phyloP scores from a whole-genome alignment of 2,888 invertebrate species.

The Drosophila rellima region DNA sequence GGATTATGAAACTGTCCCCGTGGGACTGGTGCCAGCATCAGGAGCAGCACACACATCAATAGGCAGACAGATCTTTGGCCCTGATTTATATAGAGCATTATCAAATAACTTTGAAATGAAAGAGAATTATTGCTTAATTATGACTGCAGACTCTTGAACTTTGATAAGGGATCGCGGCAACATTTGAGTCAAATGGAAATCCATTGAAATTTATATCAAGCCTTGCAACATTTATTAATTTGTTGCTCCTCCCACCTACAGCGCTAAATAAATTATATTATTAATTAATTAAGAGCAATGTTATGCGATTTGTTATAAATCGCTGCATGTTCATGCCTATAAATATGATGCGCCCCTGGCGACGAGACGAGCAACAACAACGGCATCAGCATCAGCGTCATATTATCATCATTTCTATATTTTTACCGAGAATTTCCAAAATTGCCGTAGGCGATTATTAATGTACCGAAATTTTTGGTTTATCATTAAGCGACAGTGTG shows the following conservation, averaged over 20 bases:
- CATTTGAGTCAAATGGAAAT: conserved; percentile 9
- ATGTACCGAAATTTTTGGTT: conserved; percentile 19
- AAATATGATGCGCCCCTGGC: conserved; percentile 18
- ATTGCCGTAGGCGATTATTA: conserved; percentile 51
- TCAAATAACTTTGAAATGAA: conserved; percentile 28
- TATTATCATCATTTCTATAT: conserved; percentile 37
- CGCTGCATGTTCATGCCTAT: conserved; percentile 5
- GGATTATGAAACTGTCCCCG: conserved; percentile 54
- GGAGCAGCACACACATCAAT: conserved; percentile 1
- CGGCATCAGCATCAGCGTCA: conserved; percentile 21
- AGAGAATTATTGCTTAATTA: conserved; percentile 47
- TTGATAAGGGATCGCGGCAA: conserved; percentile 1
- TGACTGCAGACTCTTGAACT: conserved; percentile 48
- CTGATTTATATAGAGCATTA: conserved; percentile 57
- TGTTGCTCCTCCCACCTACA: conserved; percentile 19
- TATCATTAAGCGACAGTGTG: conserved; percentile 28
- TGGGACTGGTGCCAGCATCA: conserved; percentile 36
- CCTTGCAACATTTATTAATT: conserved; percentile 54
- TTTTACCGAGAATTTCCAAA: conserved; percentile 40
- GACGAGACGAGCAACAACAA: neutral
- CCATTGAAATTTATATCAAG: conserved; percentile 29
- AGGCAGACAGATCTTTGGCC: conserved; percentile 12
- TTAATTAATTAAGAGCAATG: conserved; percentile 60
- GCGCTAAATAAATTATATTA: conserved; percentile 40
- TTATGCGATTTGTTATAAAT: conserved; percentile 56